Evolutionary conservation across 2,113 vertebrate genomes (phyloP).

Genomic region (Poicephalus meyeri): DNA sequence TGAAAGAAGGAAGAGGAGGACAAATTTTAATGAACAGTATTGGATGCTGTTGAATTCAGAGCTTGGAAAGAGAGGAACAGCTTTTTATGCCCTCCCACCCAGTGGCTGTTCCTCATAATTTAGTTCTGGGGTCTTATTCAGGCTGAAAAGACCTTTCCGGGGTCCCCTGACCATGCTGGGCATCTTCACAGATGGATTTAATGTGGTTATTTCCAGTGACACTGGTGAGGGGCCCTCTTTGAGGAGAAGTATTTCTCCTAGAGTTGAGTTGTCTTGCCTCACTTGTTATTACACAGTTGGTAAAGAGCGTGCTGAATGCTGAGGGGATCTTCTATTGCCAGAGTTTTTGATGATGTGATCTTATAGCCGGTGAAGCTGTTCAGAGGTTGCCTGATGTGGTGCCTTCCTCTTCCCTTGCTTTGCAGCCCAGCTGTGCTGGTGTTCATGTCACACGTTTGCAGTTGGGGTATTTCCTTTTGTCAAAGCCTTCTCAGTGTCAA

Average conservation of each 20-base stretch:
- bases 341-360: neutral
- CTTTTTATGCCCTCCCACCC: neutral
- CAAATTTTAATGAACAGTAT: neutral
- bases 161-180: too few relatives aligned
- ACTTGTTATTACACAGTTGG: neutral
- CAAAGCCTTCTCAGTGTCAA: neutral
- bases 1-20: neutral
- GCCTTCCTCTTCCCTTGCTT: neutral
- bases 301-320: neutral
- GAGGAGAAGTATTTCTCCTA: neutral
- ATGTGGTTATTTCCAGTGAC: neutral
- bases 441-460: fast-evolving
- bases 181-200: neutral
- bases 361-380: neutral
- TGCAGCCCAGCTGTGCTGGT: neutral
- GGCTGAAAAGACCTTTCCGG: neutral
- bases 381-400: neutral
- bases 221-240: neutral
- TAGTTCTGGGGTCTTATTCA: neutral
- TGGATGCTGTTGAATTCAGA: neutral
- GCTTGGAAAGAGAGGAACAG: neutral
- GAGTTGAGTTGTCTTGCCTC: neutral
- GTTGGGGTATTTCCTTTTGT: neutral
- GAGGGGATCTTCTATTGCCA: neutral
- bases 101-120: neutral